Percentiles rank a stretch among this genome's conserved stretches.
phyloP scores from a whole-genome alignment of 1,140 invertebrate species.

The Pseudomyrmex sp. region DNA sequence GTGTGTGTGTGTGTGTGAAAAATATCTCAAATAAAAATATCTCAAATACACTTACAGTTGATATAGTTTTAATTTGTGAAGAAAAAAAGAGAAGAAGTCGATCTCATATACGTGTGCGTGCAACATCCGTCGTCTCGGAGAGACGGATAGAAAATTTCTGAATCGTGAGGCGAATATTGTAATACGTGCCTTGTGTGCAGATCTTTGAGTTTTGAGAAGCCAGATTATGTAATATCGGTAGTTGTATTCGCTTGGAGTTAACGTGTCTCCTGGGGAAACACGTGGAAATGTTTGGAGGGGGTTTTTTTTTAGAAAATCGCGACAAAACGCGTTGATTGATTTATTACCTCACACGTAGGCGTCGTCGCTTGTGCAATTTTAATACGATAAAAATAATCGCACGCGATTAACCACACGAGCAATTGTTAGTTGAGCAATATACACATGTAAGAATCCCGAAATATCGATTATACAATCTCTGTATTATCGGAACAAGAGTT shows the following conservation, averaged over 20 bases:
- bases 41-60: no score
- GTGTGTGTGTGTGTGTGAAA: no score
- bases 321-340: not conserved
- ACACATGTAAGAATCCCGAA: slow-evolving; percentile 29
- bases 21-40: no score
- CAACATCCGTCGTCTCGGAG: not conserved
- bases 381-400: slow-evolving; percentile 24
- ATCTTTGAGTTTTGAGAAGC: slow-evolving; percentile 27
- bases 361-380: slow-evolving; percentile 49
- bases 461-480: slow-evolving; percentile 42
- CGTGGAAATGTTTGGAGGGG: not conserved
- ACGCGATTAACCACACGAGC: not conserved
- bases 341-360: not conserved
- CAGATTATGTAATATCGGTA: slow-evolving; percentile 39
- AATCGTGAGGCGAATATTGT: slow-evolving; percentile 36
- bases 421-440: slow-evolving; percentile 33
- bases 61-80: no score
- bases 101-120: not conserved
- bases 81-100: slow-evolving; percentile 9
- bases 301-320: not conserved
- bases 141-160: slow-evolving; percentile 8
- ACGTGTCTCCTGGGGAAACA: no score
- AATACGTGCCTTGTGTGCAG: slow-evolving; percentile 34
- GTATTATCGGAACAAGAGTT: slow-evolving; percentile 57
- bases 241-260: slow-evolving; percentile 2